phyloP scores from a whole-genome alignment of 2,113 vertebrate genomes.

The Paraplagusia blochii region DNA sequence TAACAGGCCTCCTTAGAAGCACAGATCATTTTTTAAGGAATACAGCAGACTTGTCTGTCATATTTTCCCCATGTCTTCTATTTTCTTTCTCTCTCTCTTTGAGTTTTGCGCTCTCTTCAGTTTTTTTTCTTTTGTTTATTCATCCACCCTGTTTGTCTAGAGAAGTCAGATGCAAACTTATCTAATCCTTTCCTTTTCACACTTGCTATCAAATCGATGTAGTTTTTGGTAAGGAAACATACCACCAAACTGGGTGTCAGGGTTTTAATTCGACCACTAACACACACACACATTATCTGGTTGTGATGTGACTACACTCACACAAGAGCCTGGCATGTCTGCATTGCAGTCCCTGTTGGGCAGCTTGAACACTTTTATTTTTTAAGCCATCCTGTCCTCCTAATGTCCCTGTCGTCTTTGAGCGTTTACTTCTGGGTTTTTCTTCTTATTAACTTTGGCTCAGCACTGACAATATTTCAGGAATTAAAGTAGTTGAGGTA shows the following conservation, averaged over 20 bases:
- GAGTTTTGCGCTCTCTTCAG: background rate
- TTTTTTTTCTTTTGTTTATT: constrained; percentile 22
- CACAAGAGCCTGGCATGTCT: constrained; percentile 29
- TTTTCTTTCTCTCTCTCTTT: background rate
- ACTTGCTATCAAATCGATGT: background rate
- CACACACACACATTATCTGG: constrained; percentile 2
- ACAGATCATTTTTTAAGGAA: constrained; percentile 21
- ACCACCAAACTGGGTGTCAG: background rate
- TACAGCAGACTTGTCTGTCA: constrained; percentile 19
- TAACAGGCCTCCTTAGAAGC: constrained; percentile 50
- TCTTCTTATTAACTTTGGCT: background rate
- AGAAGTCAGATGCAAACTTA: constrained; percentile 23
- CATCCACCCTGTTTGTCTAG: constrained; percentile 21
- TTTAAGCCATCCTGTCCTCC: constrained; percentile 6
- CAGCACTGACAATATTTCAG: background rate
- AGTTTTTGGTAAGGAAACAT: background rate
- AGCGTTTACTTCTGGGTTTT: background rate
- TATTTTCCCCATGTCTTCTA: constrained; percentile 8
- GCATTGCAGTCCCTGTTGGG: constrained; percentile 54
- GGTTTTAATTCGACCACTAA: too few relatives aligned
- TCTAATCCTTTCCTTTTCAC: constrained; percentile 13
- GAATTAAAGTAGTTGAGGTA: too few relatives aligned
- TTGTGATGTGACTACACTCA: background rate
- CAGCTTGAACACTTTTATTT: constrained; percentile 32
- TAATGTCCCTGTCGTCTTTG: background rate